phyloP scores from a whole-genome alignment of 1,140 invertebrate species.

The Brevipalpus yothersi region DNA sequence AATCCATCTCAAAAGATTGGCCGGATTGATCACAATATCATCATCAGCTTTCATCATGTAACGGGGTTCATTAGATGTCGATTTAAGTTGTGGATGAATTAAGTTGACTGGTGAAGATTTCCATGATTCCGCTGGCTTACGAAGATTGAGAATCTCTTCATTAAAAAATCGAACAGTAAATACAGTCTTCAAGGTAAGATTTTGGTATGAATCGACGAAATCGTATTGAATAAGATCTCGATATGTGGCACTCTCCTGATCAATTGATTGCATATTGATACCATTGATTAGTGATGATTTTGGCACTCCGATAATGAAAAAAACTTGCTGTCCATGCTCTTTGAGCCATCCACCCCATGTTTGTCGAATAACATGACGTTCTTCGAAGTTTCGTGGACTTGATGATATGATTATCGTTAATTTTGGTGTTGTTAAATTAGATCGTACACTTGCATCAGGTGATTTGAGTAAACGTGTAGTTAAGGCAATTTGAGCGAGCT shows the following conservation, averaged over 20 bases:
- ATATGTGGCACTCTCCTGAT: conserved; percentile 33
- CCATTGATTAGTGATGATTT: too few relatives aligned
- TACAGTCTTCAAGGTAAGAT: conserved; percentile 81
- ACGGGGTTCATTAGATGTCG: not conserved
- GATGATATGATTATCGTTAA: not conserved
- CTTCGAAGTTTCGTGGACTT: not conserved
- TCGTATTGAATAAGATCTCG: conserved; percentile 57
- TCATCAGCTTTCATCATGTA: conserved; percentile 27
- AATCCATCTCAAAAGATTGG: conserved; percentile 21
- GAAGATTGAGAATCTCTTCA: not conserved
- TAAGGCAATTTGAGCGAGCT: too few relatives aligned
- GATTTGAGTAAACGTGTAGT: too few relatives aligned
- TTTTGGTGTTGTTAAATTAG: too few relatives aligned
- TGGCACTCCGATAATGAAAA: not conserved
- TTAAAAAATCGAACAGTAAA: conserved; percentile 6
- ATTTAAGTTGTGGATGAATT: not conserved
- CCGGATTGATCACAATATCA: conserved; percentile 27
- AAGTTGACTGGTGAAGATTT: not conserved
- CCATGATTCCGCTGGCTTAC: not conserved
- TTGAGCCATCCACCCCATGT: conserved; percentile 36
- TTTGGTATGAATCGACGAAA: conserved; percentile 59
- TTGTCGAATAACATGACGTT: conserved; percentile 38
- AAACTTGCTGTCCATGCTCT: not conserved
- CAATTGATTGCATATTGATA: too few relatives aligned
- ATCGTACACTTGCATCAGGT: too few relatives aligned